These are phyloP conservation scores for Masticophis lateralis DNA, from an alignment of 2,797 vertebrate genomes.

Conservation along the genomic window DNA sequence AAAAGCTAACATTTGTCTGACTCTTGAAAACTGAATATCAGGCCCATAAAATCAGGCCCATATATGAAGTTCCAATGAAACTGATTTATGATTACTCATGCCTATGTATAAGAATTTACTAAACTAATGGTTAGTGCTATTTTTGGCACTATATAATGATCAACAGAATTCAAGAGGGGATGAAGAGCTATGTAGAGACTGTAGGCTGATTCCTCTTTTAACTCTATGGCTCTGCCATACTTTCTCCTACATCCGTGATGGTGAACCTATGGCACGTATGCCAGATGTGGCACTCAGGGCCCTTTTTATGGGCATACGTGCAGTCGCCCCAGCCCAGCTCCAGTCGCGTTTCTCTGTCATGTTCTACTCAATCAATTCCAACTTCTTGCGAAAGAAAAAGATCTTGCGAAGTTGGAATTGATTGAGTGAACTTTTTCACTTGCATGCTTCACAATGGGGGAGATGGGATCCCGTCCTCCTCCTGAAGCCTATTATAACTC, in stretches of 20 bases:
- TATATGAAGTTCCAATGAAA: not conserved
- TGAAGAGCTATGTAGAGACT: not conserved
- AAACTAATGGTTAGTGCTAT: not conserved
- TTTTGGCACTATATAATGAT: not conserved
- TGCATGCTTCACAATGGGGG: too few species aligned
- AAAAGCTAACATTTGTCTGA: not conserved
- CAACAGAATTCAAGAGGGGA: not conserved
- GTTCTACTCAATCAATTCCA: too few species aligned
- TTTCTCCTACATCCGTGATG: not conserved
- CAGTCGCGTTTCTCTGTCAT: too few species aligned
- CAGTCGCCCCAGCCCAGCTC: too few species aligned
- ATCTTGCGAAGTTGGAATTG: too few species aligned
- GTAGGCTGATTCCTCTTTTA: not conserved
- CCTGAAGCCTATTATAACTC: too few species aligned
- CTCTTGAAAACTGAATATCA: not conserved
- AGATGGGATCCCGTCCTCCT: too few species aligned
- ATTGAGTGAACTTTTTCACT: too few species aligned
- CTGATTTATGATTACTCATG: not conserved
- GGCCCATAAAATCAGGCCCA: not conserved
- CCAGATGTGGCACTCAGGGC: too few species aligned
- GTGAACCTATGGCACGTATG: too few species aligned
- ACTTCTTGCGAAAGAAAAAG: too few species aligned
- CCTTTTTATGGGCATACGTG: too few species aligned
- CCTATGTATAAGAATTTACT: not conserved
- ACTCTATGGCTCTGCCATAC: not conserved